Conservation (phyloP, 2,113 vertebrate genomes). For the Macaca nemestrina region DNA sequence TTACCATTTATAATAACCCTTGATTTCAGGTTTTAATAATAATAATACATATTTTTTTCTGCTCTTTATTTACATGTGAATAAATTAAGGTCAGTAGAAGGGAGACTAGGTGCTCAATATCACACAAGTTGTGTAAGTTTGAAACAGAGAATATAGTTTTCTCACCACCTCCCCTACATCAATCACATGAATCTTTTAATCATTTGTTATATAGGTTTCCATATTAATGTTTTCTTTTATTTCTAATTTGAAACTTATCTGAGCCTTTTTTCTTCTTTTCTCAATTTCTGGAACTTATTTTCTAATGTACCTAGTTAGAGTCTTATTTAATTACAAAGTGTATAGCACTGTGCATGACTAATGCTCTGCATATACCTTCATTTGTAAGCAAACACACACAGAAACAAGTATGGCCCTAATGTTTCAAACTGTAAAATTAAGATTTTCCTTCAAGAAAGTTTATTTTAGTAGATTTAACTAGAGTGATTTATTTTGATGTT, state of each 20-base stretch:
- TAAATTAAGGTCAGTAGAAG: neutral
- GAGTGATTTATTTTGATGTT: neutral
- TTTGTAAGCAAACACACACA: neutral
- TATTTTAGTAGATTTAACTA: neutral
- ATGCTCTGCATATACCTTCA: rapidly evolving
- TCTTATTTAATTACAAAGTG: neutral
- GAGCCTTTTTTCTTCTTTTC: neutral
- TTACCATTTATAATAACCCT: neutral
- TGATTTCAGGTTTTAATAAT: neutral
- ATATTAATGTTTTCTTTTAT: neutral
- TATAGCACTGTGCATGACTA: rapidly evolving
- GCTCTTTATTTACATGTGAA: neutral
- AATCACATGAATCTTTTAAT: neutral
- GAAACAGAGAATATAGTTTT: neutral
- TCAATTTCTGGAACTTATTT: neutral
- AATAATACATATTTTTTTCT: neutral
- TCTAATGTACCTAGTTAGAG: rapidly evolving
- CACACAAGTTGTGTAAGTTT: neutral
- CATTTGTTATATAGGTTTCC: neutral
- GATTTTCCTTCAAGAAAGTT: neutral
- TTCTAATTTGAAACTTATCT: neutral
- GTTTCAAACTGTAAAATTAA: neutral
- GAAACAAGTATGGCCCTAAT: neutral
- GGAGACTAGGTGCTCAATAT: neutral
- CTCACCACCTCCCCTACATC: neutral